Evolutionary conservation across 2,888 invertebrate genomes (phyloP), one percentile per base, ranked within the genome.

Genomic region (Leptopilina myrica): DNA sequence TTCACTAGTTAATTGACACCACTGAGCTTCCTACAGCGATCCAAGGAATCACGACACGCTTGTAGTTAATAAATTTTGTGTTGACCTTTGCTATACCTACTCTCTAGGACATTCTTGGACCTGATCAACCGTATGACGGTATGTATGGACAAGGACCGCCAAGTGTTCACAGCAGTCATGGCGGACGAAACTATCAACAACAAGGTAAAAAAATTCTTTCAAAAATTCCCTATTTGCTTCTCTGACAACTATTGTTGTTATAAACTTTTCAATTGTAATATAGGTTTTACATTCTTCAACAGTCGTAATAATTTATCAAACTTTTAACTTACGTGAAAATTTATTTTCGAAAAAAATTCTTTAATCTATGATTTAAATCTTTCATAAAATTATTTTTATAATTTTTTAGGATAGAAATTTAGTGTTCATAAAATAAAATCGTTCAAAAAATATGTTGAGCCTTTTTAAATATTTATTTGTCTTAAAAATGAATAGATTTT

Each of bases 91-190:
- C 88, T 84, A 81, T 90, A 90, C 91, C 87, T 89, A 87, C 89
- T 91, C 89, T 90, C 87, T 91, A 97, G 97, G 98, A 97, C 93
- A 96, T 97, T 95, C 95, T 97, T 92, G 96, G 95, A 91, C 96
- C 97, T 89, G 98, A 98, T 92, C 97, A 97, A 93, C 95, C 96
- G 90, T 98, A 97, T 94, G 98, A 98, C 92, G 96, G 96, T 92
- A 95, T 97, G 94, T 98, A 98, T 93, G 96, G 96, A 91, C 97
- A 97, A 92, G 96, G 97, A 91, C 97, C 97, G 87, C 97, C 97
- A 88, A 96, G 96, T 92, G 96, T 96, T 91, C 96, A 96, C 93
- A 95, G 96, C 93, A 95, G 95, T 90, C 95, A 96, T 88, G 95
- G 95, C 89, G 95, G 95, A 89, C 94, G 95, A 91, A 94, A 94